Evolutionary conservation across 1,140 invertebrate genomes (phyloP), one percentile per base, ranked within the genome.

Genomic region (Pachyrhynchus sulphureomaculatus): DNA sequence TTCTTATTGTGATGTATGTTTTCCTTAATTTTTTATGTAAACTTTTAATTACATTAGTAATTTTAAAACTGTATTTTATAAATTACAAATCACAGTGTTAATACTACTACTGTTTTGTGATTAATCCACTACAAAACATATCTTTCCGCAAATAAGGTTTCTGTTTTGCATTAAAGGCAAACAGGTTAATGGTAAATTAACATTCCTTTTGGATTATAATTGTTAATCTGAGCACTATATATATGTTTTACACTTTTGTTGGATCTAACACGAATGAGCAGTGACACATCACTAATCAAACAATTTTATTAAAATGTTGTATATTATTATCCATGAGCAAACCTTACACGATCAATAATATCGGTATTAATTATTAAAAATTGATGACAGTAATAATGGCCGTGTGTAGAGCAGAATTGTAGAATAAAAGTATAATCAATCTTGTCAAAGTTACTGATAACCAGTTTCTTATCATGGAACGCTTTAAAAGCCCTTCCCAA

Each of bases 151-250:
- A 49, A 29, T 26, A 20, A 33, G 26, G 23, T 24, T 20, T 34
- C 26, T 33, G 23, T 21, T 49, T 49, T 33, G 47, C 47, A 34
- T 49, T 13, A n/a, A 29, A 18, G 0, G 47, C 23, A 29, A 29
- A 29, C 36, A 45, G 42, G 33, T 58, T 58, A 12, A 44, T 44
- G 41, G 41, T 44, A 44, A 44, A 58, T 54, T 54, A 54, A 54
- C 51, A 58, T 29, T 58, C 26, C 36, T 17, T 29, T 23, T 48
- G 20, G 26, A 33, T 6, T 10, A 29, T 18, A 23, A 21, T 15
- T 58, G 55, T 51, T 59, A 59, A 59, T 59, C 41, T 26, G 5
- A 58, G 55, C 55, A 58, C 55, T 58, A 45, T 58, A 44, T 48
- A 58, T 48, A 48, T 48, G 41, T 48, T 29, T 26, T 8, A 44